Percentiles rank a stretch among this genome's conserved stretches.
Conservation (phyloP, 2,797 vertebrate genomes). For the Mus spretus region DNA sequence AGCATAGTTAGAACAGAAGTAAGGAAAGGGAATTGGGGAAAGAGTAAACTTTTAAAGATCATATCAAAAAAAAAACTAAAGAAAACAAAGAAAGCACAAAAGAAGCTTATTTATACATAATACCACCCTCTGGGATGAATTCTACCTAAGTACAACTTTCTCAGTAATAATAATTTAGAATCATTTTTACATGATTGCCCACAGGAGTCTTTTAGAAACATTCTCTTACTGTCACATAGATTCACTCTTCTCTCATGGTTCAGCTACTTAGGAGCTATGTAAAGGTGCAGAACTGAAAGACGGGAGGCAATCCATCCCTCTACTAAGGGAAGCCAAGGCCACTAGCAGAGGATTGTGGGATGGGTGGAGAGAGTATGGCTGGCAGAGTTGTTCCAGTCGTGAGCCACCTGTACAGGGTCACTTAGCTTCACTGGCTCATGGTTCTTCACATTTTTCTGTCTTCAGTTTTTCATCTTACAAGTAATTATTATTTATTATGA, state of each 20-base stretch:
- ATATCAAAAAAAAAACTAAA: background rate
- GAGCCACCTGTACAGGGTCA: background rate
- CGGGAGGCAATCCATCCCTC: background rate
- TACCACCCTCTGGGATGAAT: background rate
- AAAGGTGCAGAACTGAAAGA: background rate
- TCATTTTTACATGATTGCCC: background rate
- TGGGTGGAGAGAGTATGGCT: background rate
- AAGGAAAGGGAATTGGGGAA: slow-evolving; percentile 22
- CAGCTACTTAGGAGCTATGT: background rate
- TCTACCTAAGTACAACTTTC: background rate
- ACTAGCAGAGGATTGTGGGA: background rate
- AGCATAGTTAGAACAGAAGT: slow-evolving; percentile 4
- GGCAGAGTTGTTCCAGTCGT: background rate
- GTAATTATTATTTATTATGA: background rate
- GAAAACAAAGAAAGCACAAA: slow-evolving; percentile 16
- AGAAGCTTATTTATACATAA: background rate
- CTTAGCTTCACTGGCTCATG: background rate
- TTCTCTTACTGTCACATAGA: background rate
- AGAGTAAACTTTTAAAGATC: slow-evolving; percentile 37
- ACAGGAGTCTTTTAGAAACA: slow-evolving; percentile 33
- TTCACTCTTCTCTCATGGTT: slow-evolving; percentile 31
- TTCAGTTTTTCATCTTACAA: slow-evolving; percentile 13
- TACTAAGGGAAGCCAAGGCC: background rate
- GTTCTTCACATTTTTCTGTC: slow-evolving; percentile 6
- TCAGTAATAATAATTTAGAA: background rate